Evolutionary conservation across 2,113 vertebrate species (phyloP), one percentile per base, ranked within the genome.

Genomic region (Rousettus leschenaultii): DNA sequence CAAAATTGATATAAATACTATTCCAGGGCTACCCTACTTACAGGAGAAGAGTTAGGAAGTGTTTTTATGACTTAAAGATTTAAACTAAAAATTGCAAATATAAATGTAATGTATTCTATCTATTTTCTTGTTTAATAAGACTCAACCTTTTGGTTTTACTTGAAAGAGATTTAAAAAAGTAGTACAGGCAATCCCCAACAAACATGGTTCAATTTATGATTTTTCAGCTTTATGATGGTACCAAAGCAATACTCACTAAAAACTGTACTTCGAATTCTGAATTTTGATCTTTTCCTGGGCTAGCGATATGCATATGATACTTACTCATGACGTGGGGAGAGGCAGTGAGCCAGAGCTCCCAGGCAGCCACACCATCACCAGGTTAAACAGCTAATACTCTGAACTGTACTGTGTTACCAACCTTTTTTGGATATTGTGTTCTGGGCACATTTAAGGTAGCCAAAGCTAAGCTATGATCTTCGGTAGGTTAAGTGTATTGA

Each of bases 101-200:
- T 48, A 88, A 75, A 45, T 79, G 30, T 22, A 63, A 74, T 33
- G 14, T 48, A 66, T 48, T 57, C 28, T 28, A 59, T 59, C 43
- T 85, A 30, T 85, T 63, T 79, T 87, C 59, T 90, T 90, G 10
- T 85, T 73, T 80, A 80, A 63, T 86, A 63, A 59, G 90, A 85
- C 30, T 92, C 30, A 88, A 15, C 1, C 61, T 86, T 84, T 53
- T 6, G 5, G 12, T 65, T 59, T 87, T 74, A 71, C 6, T 83
- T 95, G 77, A 89, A 95, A 77, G 6, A 22, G 7, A 88, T 26
- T 51, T 75, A 57, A 83, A 3, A 57, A 92, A 70, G 21, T 18
- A 70, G 21, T 22, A 80, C 15, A 80, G 24, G 40, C 18, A 15
- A 35, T 40, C 24, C 53, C 21, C 2, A 3, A 82, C 35, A 43